Evolutionary conservation across 2,888 invertebrate species (phyloP).

Genomic region (Rotaria magnacalcarata): DNA sequence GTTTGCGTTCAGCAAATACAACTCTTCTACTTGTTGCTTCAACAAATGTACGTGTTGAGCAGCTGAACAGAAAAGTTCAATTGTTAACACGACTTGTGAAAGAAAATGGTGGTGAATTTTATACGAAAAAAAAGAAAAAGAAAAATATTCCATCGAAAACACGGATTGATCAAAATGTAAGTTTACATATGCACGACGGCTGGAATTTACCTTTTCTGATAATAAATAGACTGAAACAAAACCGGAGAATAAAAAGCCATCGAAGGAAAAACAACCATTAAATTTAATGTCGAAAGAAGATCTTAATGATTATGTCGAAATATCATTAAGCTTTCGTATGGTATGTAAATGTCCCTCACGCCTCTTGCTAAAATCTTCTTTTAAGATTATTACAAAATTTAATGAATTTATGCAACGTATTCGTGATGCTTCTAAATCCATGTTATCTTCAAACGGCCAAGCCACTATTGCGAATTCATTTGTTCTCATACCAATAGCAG

Average conservation of each 20-base stretch:
- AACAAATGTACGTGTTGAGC: background rate
- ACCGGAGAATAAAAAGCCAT: background rate
- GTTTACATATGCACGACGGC: too few species aligned
- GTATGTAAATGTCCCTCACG: background rate
- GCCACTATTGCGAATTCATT: background rate
- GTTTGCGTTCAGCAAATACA: background rate
- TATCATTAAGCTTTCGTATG: background rate
- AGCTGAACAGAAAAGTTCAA: slow-evolving; percentile 2
- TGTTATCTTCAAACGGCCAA: background rate
- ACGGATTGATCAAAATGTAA: background rate
- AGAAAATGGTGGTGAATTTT: slow-evolving; percentile 27
- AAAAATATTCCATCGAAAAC: background rate
- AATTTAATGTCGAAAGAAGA: background rate
- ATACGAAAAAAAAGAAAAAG: slow-evolving; percentile 14
- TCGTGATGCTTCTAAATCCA: background rate
- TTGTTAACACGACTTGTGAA: slow-evolving; percentile 12
- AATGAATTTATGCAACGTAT: background rate
- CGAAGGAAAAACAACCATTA: background rate
- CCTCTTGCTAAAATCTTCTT: background rate
- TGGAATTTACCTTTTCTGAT: too few species aligned
- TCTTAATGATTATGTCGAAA: background rate
- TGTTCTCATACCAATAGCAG: slow-evolving; percentile 6
- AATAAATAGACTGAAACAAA: background rate
- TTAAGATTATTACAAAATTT: background rate
- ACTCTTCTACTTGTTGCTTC: slow-evolving; percentile 8